phyloP scores from a whole-genome alignment of 1,140 invertebrate species.

The Drosophila micromelanica region DNA sequence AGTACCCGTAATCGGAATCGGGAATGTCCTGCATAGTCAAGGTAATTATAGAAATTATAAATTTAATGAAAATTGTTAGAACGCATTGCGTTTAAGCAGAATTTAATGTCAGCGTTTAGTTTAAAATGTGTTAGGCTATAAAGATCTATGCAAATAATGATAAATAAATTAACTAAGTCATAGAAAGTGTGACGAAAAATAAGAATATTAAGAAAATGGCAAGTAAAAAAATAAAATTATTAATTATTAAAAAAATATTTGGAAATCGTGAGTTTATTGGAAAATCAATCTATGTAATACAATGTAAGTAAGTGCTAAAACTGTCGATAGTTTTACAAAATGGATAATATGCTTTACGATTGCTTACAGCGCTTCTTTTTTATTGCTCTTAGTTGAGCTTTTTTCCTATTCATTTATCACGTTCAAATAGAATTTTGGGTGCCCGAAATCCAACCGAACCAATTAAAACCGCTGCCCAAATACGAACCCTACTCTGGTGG shows the following conservation, averaged over 20 bases:
- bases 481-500: conserved; percentile 57
- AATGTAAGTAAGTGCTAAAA: too few relatives aligned
- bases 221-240: conserved; percentile 69
- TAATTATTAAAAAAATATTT: conserved; percentile 44
- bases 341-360: too few relatives aligned
- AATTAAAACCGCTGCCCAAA: conserved; percentile 62
- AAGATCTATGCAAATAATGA: conserved; percentile 55
- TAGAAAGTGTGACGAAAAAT: conserved; percentile 53
- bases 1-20: conserved; percentile 31
- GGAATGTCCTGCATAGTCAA: conserved; percentile 67
- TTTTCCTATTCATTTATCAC: conserved; percentile 20
- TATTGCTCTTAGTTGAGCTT: background rate
- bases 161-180: conserved; percentile 55
- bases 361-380: too few relatives aligned
- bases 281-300: too few relatives aligned
- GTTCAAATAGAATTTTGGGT: conserved; percentile 43
- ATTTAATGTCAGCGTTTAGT: conserved; percentile 65
- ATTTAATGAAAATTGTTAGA: conserved; percentile 43
- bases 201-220: conserved; percentile 45
- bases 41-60: conserved; percentile 25
- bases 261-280: too few relatives aligned
- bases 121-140: conserved; percentile 63
- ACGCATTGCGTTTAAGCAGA: conserved; percentile 40
- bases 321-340: too few relatives aligned
- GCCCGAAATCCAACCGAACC: conserved; percentile 29